Base-by-base conservation (phyloP, 2,113 vertebrate genomes). In the Centrocercus urophasianus region DNA sequence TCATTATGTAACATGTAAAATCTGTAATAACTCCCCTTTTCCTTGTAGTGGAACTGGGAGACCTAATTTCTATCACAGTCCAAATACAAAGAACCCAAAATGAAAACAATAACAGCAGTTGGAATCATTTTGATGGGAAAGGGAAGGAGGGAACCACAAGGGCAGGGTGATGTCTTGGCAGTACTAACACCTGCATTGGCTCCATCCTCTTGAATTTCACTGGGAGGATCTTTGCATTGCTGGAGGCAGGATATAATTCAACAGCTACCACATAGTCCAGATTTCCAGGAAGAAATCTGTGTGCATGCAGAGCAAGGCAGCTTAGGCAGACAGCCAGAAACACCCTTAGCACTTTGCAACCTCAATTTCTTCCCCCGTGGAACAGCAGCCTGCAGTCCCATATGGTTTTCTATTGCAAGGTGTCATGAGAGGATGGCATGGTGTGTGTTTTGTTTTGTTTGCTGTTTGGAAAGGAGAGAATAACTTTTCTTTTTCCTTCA, bases 291-390 rank as follows among this genome's bases (percentile, higher is more conserved):
- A 66, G 38, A 38, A 38, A 38, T 38, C 10, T 38, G 38, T 38
- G 60, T 22, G 7, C 45, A 40, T 32, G n/a, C 52, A 30, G 54
- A 92, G 83, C 78, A 50, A 88, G 2, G 20, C 21, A 56, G 38
- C 45, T 11, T 40, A 48, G 56, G 57, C 21, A 61, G 25, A 20
- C 7, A 64, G 32, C 6, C 52, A 43, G 78, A 90, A 75, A 60
- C 34, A 2, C 66, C 22, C n/a, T 64, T n/a, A 40, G 2, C 6
- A 3, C 69, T 57, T 80, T 60, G 10, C 13, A 47, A 69, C n/a
- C 25, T 7, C 5, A 25, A 0, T 14, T 72, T 50, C 32, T 85
- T 48, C 79, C 54, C 11, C 52, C 15, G 2, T 0, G 27, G 63
- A 28, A 11, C 16, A 69, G 7, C 30, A 59, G 13, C 30, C 8